Evolutionary conservation across 2,888 invertebrate genomes (phyloP).

Genomic region (Trachelus iudaicus): DNA sequence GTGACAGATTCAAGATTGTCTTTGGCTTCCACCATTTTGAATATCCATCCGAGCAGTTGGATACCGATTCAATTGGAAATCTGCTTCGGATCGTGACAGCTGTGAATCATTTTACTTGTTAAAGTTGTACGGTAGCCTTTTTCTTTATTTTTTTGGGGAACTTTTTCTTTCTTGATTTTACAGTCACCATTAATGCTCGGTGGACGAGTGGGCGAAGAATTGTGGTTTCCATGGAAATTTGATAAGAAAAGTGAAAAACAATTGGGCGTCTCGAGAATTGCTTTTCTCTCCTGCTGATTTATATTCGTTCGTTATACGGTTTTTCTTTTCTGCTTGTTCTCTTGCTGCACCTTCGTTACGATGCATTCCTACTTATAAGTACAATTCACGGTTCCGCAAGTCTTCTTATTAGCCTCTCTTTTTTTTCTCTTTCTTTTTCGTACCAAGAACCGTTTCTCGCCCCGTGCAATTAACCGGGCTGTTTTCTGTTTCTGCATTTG

Average conservation of each 20-base stretch:
- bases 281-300: conserved; percentile 16
- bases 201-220: background rate
- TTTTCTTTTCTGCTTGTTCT: conserved; percentile 16
- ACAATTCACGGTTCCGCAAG: conserved; percentile 34
- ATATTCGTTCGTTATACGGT: conserved; percentile 21
- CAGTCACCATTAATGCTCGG: no score
- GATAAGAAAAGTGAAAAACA: conserved; percentile 42
- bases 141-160: background rate
- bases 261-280: conserved; percentile 27
- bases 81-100: background rate
- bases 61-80: conserved; percentile 13
- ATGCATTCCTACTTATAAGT: background rate
- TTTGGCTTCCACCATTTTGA: background rate
- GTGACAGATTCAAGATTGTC: background rate
- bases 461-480: conserved; percentile 15
- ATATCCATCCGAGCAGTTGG: background rate
- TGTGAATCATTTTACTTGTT: background rate
- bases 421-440: background rate
- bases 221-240: conserved; percentile 43
- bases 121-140: background rate
- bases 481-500: conserved; percentile 36
- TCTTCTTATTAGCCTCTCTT: conserved; percentile 29
- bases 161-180: no score
- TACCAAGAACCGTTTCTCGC: conserved; percentile 5
- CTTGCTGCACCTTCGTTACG: background rate